Conservation (phyloP, 2,113 vertebrate genomes). For the Hippolais icterina region DNA sequence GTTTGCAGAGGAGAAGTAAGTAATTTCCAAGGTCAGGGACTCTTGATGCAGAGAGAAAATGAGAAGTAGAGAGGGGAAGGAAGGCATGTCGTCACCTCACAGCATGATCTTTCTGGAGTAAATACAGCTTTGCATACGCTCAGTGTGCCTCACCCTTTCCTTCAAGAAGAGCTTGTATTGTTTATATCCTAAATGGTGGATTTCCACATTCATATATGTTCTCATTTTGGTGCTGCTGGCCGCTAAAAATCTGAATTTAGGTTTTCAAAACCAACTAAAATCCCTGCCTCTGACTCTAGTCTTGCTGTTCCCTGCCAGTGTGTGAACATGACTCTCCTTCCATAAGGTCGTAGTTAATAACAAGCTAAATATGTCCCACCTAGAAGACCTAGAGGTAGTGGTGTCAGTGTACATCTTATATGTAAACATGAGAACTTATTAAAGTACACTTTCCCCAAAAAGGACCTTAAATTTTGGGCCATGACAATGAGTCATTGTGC, state of each 20-base stretch:
- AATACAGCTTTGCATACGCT: neutral
- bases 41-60: neutral
- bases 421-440: neutral
- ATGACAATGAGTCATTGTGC: neutral
- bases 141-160: accelerated
- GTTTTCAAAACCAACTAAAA: neutral
- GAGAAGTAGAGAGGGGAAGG: slow-evolving; percentile 13
- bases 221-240: neutral
- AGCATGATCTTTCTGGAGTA: neutral
- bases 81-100: neutral
- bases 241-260: neutral
- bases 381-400: neutral
- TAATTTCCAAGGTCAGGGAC: neutral
- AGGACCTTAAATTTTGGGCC: neutral
- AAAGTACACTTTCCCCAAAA: neutral
- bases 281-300: neutral
- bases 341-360: neutral
- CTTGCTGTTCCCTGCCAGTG: neutral
- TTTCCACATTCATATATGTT: neutral
- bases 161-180: neutral
- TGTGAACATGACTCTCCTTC: neutral
- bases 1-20: neutral
- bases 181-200: neutral
- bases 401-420: neutral
- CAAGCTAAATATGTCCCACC: neutral